Percentiles rank a stretch among this genome's conserved stretches.
Conservation (phyloP, 37 sponge, comb jelly and placozoan genomes). For the Eunapius fragilis region DNA sequence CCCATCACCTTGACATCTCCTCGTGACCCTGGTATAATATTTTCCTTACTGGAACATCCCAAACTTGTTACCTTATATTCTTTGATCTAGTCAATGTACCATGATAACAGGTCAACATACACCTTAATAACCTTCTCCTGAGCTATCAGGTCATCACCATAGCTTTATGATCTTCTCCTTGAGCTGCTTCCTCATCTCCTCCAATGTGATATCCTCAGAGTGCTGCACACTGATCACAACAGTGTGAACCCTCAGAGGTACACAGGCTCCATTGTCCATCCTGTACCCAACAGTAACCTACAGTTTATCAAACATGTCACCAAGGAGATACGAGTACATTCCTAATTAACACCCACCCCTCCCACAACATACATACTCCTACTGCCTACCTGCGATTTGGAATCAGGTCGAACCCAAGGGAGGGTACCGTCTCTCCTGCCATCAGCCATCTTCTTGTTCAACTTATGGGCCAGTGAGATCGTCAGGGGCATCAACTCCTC, state of each 20-base stretch:
- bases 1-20: not conserved
- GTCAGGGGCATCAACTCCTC: constrained; percentile 98
- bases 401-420: constrained; percentile 89
- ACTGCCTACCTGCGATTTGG: constrained; percentile 79
- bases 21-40: too few relatives aligned
- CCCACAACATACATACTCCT: not conserved
- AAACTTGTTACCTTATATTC: too few relatives aligned
- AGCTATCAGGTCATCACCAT: too few relatives aligned
- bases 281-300: constrained; percentile 89
- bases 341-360: not conserved
- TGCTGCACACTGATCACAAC: constrained; percentile 83
- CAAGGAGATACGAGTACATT: too few relatives aligned
- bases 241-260: constrained; percentile 80
- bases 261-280: constrained; percentile 46
- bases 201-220: constrained; percentile 54
- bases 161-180: constrained; percentile 84
- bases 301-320: not conserved
- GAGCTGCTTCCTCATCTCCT: constrained; percentile 70
- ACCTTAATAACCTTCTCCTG: constrained; percentile 11
- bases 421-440: constrained; percentile 74
- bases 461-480: constrained; percentile 84
- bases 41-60: too few relatives aligned
- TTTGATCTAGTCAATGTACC: too few relatives aligned
- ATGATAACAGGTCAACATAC: too few relatives aligned
- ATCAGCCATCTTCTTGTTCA: constrained; percentile 78